Evolutionary conservation across 2,797 vertebrate species (phyloP).

Genomic region (Myotis pilosus): DNA sequence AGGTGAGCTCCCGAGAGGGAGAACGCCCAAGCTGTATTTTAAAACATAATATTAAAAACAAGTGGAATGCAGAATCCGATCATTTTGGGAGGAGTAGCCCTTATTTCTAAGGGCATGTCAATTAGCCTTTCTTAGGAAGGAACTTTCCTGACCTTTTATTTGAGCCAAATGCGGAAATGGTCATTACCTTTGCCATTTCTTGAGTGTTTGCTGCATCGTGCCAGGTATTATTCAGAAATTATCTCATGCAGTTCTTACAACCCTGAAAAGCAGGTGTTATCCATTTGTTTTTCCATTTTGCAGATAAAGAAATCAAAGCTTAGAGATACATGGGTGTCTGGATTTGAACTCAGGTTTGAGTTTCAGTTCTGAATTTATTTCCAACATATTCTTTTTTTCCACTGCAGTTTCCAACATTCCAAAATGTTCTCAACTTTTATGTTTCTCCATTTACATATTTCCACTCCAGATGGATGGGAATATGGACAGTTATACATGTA

Average conservation of each 20-base stretch:
- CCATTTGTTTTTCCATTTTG: not conserved
- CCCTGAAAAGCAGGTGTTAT: not conserved
- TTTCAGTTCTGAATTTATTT: conserved; percentile 39
- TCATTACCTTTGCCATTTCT: not conserved
- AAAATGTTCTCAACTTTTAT: not conserved
- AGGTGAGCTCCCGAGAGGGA: too few species aligned
- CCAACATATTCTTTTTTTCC: not conserved
- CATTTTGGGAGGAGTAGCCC: not conserved
- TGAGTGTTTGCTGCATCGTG: not conserved
- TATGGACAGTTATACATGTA: conserved; percentile 37
- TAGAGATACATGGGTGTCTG: not conserved
- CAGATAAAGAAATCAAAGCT: conserved; percentile 5
- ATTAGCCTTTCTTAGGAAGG: not conserved
- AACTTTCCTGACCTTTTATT: not conserved
- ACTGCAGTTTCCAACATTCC: not conserved
- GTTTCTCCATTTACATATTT: conserved; percentile 29
- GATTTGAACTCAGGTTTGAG: conserved; percentile 39
- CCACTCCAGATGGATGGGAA: conserved; percentile 42
- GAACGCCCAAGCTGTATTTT: not conserved
- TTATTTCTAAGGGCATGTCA: not conserved
- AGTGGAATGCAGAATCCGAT: conserved; percentile 16
- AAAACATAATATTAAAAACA: conserved; percentile 15
- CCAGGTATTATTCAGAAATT: not conserved
- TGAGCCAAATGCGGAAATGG: not conserved
- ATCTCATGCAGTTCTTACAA: not conserved